Percentiles rank a stretch among this genome's conserved stretches.
These are phyloP conservation scores for Campoletis sonorensis DNA, from an alignment of 1,140 invertebrate species.

Conservation along the genomic window DNA sequence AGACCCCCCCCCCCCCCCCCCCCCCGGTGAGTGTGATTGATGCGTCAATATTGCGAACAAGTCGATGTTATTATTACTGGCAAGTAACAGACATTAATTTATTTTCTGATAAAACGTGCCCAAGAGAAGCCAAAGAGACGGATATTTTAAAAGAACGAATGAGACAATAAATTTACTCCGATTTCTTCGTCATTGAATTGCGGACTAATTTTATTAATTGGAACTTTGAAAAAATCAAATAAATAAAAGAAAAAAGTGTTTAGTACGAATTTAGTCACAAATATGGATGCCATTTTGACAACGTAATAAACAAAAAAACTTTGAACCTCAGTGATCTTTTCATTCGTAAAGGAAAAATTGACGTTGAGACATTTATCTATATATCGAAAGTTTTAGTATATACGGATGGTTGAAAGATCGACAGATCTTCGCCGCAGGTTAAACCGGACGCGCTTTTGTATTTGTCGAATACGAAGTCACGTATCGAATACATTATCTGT, in stretches of 20 bases:
- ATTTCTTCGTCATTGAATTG: too few species aligned
- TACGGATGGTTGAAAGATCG: slow-evolving; percentile 31
- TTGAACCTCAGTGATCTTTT: slow-evolving; percentile 14
- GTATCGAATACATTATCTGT: slow-evolving; percentile 52
- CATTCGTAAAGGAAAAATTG: slow-evolving; percentile 35
- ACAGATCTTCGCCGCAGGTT: slow-evolving; percentile 44
- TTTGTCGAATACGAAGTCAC: slow-evolving; percentile 50
- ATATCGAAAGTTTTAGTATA: slow-evolving; percentile 10
- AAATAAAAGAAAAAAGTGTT: too few species aligned
- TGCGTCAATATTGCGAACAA: slow-evolving; percentile 21
- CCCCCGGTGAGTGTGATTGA: slow-evolving; percentile 25
- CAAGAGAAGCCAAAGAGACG: too few species aligned
- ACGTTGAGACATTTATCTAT: slow-evolving; percentile 20
- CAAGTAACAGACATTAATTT: background rate
- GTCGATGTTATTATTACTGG: background rate
- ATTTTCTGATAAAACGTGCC: too few species aligned
- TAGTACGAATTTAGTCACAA: too few species aligned
- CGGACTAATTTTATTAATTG: too few species aligned
- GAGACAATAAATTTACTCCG: too few species aligned
- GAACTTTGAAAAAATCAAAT: too few species aligned
- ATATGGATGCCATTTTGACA: background rate
- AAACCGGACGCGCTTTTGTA: slow-evolving; percentile 49
- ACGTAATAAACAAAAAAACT: background rate
- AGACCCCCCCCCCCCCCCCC: background rate
- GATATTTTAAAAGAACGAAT: too few species aligned